Evolutionary conservation across 1,140 invertebrate genomes (phyloP), one percentile per base, ranked within the genome.

Genomic region (Papilio polytes): DNA sequence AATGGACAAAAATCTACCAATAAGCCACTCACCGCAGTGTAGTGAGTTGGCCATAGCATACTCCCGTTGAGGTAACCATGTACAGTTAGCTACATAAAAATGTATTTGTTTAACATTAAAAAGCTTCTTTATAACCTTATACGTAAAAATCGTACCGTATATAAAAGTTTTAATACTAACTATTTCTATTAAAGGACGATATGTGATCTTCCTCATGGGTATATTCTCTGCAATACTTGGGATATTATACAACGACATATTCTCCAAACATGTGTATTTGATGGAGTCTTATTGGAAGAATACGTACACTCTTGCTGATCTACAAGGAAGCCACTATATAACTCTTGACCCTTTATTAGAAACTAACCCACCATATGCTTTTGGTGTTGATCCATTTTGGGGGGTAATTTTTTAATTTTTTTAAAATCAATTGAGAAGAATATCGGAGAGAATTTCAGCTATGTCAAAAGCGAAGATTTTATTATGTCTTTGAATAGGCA

Each of bases 201-300:
- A 98, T 87, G 97, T 98, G 53, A 97, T 98, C 79, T 88, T 98
- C 1, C 85, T 98, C 79, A 98, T 98, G 97, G 97, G 97, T 0
- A 15, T 96, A 2, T 98, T 98, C 87, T 97, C 97, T 18, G 95
- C 98, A 0, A 98, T 97, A 89, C 97, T 97, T 77, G 98, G 98
- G 1, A 92, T 98, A n/a, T 95, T 98, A 51, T 98, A 98, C 92
- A 98, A 98, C 88, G 98, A 98, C 88, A 92, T 97, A 3, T 98
- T 98, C 89, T 96, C 97, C 7, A 98, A 97, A 86, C 96, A 97
- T 0, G 85, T 98, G 78, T 97, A 97, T 80, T 90, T 98, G 1
- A 97, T 97, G 92, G 96, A 96, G 0, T 96, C 97, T 0, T 95
- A 95, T 18, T 98, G 97, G 97, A 87, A 88, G 13, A 96, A 95